phyloP scores from a whole-genome alignment of 2,888 invertebrate genomes.

The Coelogynopora nodosa region DNA sequence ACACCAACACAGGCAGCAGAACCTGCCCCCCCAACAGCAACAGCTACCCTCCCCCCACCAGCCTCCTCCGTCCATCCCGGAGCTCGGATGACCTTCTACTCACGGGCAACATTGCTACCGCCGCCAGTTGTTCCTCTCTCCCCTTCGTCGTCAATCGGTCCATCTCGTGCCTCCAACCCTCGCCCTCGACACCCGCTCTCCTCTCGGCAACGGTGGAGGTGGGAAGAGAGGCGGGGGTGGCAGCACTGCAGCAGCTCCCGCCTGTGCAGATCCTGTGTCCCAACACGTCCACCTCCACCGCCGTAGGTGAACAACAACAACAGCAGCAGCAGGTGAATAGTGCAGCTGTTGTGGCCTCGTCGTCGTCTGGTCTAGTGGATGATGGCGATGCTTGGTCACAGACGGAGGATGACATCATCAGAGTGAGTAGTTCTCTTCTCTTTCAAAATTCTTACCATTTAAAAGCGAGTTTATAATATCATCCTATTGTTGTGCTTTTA shows the following conservation, averaged over 20 bases:
- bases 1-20: too few relatives aligned
- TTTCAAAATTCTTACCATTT: too few relatives aligned
- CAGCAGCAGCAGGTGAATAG: too few relatives aligned
- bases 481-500: not conserved
- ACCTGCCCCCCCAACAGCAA: too few relatives aligned
- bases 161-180: not conserved
- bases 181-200: not conserved
- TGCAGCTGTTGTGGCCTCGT: too few relatives aligned
- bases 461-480: not conserved
- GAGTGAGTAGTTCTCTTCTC: slow-evolving; percentile 63
- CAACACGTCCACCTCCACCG: too few relatives aligned
- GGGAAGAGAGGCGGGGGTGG: not conserved
- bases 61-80: not conserved
- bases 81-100: not conserved
- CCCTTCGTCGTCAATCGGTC: not conserved
- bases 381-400: slow-evolving; percentile 80
- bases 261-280: not conserved
- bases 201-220: not conserved
- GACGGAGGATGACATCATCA: slow-evolving; percentile 87
- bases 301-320: too few relatives aligned
- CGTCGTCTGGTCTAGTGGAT: slow-evolving; percentile 49
- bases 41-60: not conserved
- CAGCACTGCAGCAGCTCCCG: not conserved
- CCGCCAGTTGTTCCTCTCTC: not conserved
- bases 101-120: not conserved